These are phyloP conservation scores for Erebia palarica DNA, from an alignment of 2,888 invertebrate species.

Conservation along the genomic window DNA sequence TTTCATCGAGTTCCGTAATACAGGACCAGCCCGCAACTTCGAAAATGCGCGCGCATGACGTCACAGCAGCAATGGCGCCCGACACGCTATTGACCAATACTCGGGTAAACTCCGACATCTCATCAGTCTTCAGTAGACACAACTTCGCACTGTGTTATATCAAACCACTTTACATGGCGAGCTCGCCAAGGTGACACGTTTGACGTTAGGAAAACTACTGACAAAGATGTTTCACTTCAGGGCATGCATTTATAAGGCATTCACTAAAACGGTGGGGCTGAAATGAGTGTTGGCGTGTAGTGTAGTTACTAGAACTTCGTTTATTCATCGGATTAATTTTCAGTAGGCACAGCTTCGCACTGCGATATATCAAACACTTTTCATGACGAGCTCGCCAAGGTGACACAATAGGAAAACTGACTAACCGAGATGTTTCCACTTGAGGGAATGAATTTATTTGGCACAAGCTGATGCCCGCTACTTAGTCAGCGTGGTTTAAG, in stretches of 20 bases:
- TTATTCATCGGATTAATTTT: too few species aligned
- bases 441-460: neutral
- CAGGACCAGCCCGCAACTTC: neutral
- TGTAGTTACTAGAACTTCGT: too few species aligned
- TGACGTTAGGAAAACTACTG: slow-evolving; percentile 1
- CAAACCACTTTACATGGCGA: neutral
- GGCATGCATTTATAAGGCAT: neutral
- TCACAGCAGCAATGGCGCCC: slow-evolving; percentile 46
- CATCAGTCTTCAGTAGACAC: slow-evolving; percentile 35
- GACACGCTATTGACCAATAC: slow-evolving; percentile 62
- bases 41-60: slow-evolving; percentile 57
- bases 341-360: too few species aligned
- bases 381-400: too few species aligned
- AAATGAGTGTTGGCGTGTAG: too few species aligned
- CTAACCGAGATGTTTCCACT: too few species aligned
- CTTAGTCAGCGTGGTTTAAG: too few species aligned
- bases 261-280: too few species aligned
- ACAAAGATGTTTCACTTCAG: neutral
- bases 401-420: too few species aligned
- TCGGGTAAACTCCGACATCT: slow-evolving; percentile 22
- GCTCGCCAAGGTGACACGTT: neutral
- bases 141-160: neutral
- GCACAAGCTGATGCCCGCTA: too few species aligned
- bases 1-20: neutral
- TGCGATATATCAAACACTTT: too few species aligned